A percentile compares a stretch with the other conserved stretches of the same genome.
These are phyloP conservation scores for Cossypha polioptera DNA, from an alignment of 2,797 vertebrate species.

Conservation along the genomic window DNA sequence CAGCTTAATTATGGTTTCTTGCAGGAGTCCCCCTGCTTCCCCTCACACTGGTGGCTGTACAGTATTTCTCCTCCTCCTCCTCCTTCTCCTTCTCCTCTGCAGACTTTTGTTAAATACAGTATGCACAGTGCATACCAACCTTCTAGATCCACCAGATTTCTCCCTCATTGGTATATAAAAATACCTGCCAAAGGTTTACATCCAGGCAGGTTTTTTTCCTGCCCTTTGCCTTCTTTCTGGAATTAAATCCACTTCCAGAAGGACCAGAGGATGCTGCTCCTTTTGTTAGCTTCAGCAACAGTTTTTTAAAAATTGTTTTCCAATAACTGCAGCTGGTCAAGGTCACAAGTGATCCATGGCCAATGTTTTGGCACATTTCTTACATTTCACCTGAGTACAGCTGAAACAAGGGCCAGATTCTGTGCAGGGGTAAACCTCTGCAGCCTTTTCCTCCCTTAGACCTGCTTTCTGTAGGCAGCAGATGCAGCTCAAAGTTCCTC, in stretches of 20 bases:
- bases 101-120: constrained; percentile 41
- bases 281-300: neutral
- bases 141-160: neutral
- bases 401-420: neutral
- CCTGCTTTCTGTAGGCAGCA: neutral
- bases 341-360: neutral
- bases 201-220: neutral
- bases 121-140: rapidly evolving
- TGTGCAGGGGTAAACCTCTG: neutral
- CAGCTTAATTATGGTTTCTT: constrained; percentile 67
- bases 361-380: neutral
- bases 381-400: neutral
- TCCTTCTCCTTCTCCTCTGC: neutral
- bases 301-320: neutral
- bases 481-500: neutral
- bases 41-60: neutral
- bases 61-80: constrained; percentile 30
- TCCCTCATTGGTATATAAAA: neutral
- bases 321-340: neutral
- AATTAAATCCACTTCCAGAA: neutral
- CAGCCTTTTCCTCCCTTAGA: neutral
- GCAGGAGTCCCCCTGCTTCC: constrained; percentile 52
- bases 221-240: neutral
- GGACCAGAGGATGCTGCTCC: neutral
- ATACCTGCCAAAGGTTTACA: neutral